Conservation (phyloP, 1,140 invertebrate species). For the Heliconius congener region DNA sequence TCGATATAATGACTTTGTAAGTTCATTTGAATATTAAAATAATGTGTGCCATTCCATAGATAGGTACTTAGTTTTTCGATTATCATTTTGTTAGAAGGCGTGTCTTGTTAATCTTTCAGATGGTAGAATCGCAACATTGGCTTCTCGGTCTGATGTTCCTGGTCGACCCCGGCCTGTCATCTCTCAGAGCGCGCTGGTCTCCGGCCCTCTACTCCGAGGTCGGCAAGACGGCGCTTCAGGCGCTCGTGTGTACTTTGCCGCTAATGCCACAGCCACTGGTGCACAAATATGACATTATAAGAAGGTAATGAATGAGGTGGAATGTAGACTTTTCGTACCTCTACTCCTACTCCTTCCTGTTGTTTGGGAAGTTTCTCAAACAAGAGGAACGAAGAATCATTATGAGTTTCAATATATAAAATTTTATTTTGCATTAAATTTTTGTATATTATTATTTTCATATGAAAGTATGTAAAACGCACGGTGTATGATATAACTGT, state of each 20-base stretch:
- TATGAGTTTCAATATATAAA: too few relatives aligned
- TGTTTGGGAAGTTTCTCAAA: too few relatives aligned
- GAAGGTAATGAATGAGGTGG: conserved; percentile 47
- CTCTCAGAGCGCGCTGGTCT: conserved; percentile 56
- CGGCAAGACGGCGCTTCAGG: conserved; percentile 56
- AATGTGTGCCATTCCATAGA: not conserved
- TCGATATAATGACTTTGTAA: conserved; percentile 57
- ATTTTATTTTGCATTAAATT: too few relatives aligned
- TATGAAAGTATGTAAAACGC: too few relatives aligned
- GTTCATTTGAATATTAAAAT: conserved; percentile 33
- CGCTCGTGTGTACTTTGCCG: conserved; percentile 54
- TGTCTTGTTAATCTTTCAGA: conserved; percentile 42
- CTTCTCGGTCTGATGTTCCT: conserved; percentile 66
- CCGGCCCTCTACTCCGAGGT: conserved; percentile 58
- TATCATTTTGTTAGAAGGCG: not conserved
- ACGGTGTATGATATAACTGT: too few relatives aligned
- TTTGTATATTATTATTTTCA: too few relatives aligned
- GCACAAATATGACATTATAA: conserved; percentile 53
- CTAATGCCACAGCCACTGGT: conserved; percentile 39
- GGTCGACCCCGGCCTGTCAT: conserved; percentile 56
- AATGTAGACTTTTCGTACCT: too few relatives aligned
- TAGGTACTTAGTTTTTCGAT: not conserved
- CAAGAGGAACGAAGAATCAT: too few relatives aligned
- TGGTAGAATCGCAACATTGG: conserved; percentile 58
- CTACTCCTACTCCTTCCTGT: too few relatives aligned